A percentile compares a stretch with the other conserved stretches of the same genome.
Evolutionary conservation across 2,113 vertebrate species (phyloP).

Genomic region (Prionailurus viverrinus): DNA sequence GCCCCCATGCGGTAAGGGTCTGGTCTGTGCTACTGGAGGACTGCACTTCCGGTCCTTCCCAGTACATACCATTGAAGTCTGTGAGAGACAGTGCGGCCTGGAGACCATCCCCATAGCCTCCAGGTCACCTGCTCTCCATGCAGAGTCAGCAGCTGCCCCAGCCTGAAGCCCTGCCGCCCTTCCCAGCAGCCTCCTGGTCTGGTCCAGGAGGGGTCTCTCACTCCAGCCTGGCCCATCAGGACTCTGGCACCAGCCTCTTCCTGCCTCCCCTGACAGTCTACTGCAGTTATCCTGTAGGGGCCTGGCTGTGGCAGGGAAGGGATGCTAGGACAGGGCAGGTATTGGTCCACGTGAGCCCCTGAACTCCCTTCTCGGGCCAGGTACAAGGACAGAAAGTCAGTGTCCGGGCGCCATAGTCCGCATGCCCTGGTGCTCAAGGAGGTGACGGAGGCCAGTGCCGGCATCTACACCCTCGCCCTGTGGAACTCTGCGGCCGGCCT

Average conservation of each 20-base stretch:
- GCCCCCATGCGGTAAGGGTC: background rate
- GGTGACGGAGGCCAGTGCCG: conserved; percentile 92
- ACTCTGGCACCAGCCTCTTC: background rate
- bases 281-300: background rate
- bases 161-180: background rate
- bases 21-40: too few species aligned
- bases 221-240: conserved; percentile 51
- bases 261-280: background rate
- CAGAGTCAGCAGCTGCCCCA: background rate
- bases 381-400: conserved; percentile 94
- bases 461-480: conserved; percentile 91
- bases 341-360: background rate
- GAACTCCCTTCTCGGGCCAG: conserved; percentile 83
- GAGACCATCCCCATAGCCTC: background rate
- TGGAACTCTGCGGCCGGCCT: conserved; percentile 91
- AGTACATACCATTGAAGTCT: rapidly evolving
- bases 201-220: background rate
- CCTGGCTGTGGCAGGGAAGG: background rate
- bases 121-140: too few species aligned
- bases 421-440: conserved; percentile 95
- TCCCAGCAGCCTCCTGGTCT: background rate
- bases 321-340: background rate
- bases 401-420: conserved; percentile 91
- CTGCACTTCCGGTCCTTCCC: background rate
- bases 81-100: background rate